Base-by-base conservation (phyloP, 2,113 vertebrate species). In the Strigops habroptila region DNA sequence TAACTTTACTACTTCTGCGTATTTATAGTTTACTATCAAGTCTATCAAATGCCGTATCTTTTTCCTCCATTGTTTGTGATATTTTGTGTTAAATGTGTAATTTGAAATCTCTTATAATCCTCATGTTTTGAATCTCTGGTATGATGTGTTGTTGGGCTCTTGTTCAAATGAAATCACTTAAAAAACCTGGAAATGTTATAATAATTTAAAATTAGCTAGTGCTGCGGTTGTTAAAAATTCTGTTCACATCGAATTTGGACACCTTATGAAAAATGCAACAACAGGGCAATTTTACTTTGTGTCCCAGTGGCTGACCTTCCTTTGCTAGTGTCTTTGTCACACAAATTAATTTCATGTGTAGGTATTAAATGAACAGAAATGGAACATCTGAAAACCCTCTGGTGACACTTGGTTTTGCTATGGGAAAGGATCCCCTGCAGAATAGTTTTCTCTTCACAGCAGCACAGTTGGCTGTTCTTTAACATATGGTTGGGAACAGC, bases 181-280 rank as follows among this genome's bases (percentile, higher is more conserved):
- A 12, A 73, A 91, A 71, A 67, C 37, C 22, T 43, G 27, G 43
- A 52, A 79, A 37, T 28, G 14, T 73, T 76, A 23, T 55, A 69
- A 27, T 85, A 78, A 67, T 88, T 96, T 31, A 82, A 83, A 95
- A 81, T 86, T 82, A 88, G 8, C 37, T n/a, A 19, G 78, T 86
- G 62, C 14, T 83, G 52, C 5, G 88, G 10, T 77, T 80, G 24
- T 92, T 94, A 33, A 55, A 93, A 88, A 95, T 86, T 95, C 68
- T 87, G n/a, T 77, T 93, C 63, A 44, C 39, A 62, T 41, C 8
- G 64, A 49, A 59, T 87, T 95, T 84, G 81, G 76, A 24, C 21
- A 86, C 19, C 31, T 78, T 16, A 78, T 92, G 78, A 92, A 93
- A 93, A 79, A 91, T 88, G 41, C 27, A 94, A 10, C 30, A 88